phyloP scores from a whole-genome alignment of 2,888 invertebrate genomes.

The Anagyrus pseudococci region DNA sequence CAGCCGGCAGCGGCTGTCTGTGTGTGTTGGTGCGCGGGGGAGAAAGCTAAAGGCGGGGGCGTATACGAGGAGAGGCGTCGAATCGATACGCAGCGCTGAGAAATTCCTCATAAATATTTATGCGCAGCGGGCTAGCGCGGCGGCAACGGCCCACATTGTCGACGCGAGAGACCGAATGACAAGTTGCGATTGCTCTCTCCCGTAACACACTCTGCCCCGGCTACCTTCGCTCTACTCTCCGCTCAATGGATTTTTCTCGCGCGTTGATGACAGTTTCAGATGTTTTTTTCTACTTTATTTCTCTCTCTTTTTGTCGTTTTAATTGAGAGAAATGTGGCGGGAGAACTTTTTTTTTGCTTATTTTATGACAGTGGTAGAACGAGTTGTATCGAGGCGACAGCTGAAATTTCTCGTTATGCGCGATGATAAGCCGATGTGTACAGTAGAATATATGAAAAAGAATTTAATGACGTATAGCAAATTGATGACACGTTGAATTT shows the following conservation, averaged over 20 bases:
- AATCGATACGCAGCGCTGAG: conserved; percentile 41
- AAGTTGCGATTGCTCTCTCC: background rate
- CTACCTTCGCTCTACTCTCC: background rate
- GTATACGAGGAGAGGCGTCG: background rate
- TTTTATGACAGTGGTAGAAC: background rate
- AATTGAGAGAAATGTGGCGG: too few species aligned
- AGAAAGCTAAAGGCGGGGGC: background rate
- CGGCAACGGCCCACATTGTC: background rate
- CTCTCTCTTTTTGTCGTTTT: background rate
- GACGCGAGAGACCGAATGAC: background rate
- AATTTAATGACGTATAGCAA: too few species aligned
- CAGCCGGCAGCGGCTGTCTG: background rate
- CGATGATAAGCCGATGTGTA: too few species aligned
- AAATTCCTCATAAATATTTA: conserved; percentile 54
- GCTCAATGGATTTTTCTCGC: background rate
- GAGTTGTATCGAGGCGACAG: too few species aligned
- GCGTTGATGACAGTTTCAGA: too few species aligned
- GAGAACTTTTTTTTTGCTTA: too few species aligned
- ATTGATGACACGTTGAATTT: too few species aligned
- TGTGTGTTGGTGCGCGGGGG: background rate
- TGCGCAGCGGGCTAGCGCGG: conserved; percentile 13
- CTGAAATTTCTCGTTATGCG: too few species aligned
- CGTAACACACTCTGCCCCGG: too few species aligned
- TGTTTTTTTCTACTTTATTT: too few species aligned
- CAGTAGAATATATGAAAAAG: too few species aligned